Evolutionary conservation across 1,140 invertebrate species (phyloP).

Genomic region (Diachasma alloeum): DNA sequence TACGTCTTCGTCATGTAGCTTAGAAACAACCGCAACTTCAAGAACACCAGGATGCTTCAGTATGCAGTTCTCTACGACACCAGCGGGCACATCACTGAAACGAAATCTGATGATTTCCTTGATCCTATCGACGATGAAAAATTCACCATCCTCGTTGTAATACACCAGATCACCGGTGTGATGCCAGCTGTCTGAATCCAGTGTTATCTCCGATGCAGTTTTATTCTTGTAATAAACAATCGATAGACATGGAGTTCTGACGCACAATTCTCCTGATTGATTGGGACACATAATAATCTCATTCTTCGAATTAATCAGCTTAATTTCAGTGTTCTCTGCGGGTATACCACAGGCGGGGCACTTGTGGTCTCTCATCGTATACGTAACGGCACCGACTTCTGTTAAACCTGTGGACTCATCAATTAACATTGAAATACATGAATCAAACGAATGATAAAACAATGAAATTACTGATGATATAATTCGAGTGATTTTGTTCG

Average conservation of each 20-base stretch:
- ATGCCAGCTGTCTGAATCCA: constrained; percentile 61
- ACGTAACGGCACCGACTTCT: background rate
- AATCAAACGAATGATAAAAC: no score
- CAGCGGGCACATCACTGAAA: background rate
- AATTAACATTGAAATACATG: no score
- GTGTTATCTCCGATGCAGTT: constrained; percentile 63
- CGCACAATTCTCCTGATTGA: constrained; percentile 53
- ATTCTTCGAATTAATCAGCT: constrained; percentile 30
- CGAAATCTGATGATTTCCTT: constrained; percentile 67
- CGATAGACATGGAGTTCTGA: constrained; percentile 48
- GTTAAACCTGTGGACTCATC: background rate
- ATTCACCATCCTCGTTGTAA: constrained; percentile 54
- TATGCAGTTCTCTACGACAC: constrained; percentile 69
- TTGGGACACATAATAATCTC: constrained; percentile 39
- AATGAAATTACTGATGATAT: no score
- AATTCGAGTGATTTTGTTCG: background rate
- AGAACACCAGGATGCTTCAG: constrained; percentile 69
- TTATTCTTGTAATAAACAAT: constrained; percentile 61
- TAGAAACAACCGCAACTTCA: constrained; percentile 71
- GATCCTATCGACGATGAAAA: constrained; percentile 65
- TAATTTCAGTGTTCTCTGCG: constrained; percentile 22
- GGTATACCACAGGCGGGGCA: constrained; percentile 24
- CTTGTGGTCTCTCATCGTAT: background rate
- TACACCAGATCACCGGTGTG: constrained; percentile 57
- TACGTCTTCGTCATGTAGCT: constrained; percentile 66